Conservation (phyloP, 2,797 vertebrate species). For the Enteromius argenteus region DNA sequence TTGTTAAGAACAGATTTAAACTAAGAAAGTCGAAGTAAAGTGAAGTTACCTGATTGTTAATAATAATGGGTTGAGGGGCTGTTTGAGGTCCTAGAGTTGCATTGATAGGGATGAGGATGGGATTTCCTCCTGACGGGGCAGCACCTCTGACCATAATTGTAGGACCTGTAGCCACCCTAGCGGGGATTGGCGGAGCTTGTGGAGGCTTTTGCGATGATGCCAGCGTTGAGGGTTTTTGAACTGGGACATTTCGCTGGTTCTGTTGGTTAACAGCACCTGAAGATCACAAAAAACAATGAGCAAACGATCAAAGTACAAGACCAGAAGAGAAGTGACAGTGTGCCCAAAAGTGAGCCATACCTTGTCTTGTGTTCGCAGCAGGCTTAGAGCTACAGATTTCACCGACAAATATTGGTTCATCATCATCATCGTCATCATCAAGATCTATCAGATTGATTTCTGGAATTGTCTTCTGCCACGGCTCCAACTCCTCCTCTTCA, state of each 20-base stretch:
- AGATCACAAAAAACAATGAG: conserved; percentile 4
- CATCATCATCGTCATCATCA: conserved; percentile 81
- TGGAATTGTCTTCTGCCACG: conserved; percentile 84
- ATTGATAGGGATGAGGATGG: conserved; percentile 73
- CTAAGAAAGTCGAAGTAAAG: background rate
- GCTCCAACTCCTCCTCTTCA: conserved; percentile 89
- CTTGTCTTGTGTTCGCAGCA: conserved; percentile 70
- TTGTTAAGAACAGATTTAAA: background rate
- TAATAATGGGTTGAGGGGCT: conserved; percentile 72
- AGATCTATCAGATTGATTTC: conserved; percentile 75
- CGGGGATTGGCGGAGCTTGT: conserved; percentile 64
- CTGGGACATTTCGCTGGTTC: conserved; percentile 65
- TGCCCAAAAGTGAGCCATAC: conserved; percentile 40
- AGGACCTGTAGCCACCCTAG: conserved; percentile 67
- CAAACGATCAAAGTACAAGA: background rate
- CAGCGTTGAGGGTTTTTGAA: conserved; percentile 61
- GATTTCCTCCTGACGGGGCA: conserved; percentile 73
- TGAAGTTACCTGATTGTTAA: conserved; percentile 76
- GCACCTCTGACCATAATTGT: conserved; percentile 69
- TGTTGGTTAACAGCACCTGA: conserved; percentile 67
- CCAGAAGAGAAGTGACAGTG: background rate
- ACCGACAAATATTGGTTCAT: conserved; percentile 92
- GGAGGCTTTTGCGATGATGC: conserved; percentile 73
- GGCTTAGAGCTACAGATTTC: conserved; percentile 84
- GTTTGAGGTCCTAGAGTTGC: conserved; percentile 57